Evolutionary conservation across 2,113 vertebrate genomes (phyloP), one percentile per base, ranked within the genome.

Genomic region (Oriolus oriolus): DNA sequence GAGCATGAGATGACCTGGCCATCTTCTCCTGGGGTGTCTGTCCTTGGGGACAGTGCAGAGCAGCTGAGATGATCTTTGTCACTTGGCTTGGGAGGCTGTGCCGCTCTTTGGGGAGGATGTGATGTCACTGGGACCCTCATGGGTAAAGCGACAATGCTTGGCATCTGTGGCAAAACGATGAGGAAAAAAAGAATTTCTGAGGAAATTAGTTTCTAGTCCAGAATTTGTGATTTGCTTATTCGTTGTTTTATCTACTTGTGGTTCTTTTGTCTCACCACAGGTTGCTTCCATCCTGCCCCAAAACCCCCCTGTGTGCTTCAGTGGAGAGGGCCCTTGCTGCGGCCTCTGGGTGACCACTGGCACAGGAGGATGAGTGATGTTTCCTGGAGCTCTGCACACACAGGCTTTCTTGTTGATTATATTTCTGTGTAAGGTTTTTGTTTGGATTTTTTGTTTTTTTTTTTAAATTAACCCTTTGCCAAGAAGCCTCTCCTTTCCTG

Each of bases 61-160:
- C 49, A 39, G 39, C 41, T 47, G 41, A 64, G 41, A 30, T 74
- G 41, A 47, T 41, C 50, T 47, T n/a, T 56, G 19, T 74, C 49
- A 10, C 50, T 74, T 64, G 13, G 3, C 22, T 73, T 63, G n/a
- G n/a, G 23, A 56, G 7, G 28, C 50, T 65, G 19, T 47, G 24
- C 10, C 0, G 0, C n/a, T n/a, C 28, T 41, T 24, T 84, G 23
- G 12, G 65, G 23, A 10, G n/a, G 6, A 31, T 96, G 90, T 98
- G 98, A 96, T 97, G 95, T 97, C 97, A 97, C 12, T 28, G 27
- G 31, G 87, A 95, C 69, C 59, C 79, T 89, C 88, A 30, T 37
- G 39, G n/a, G 30, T 56, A 10, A 49, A 35, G 49, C 10, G 42
- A 10, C 0, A 7, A 1, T 30, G 26, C 63, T 94, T 18, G 2